Base-by-base conservation (phyloP, 2,113 vertebrate genomes). In the Ailurus styani region DNA sequence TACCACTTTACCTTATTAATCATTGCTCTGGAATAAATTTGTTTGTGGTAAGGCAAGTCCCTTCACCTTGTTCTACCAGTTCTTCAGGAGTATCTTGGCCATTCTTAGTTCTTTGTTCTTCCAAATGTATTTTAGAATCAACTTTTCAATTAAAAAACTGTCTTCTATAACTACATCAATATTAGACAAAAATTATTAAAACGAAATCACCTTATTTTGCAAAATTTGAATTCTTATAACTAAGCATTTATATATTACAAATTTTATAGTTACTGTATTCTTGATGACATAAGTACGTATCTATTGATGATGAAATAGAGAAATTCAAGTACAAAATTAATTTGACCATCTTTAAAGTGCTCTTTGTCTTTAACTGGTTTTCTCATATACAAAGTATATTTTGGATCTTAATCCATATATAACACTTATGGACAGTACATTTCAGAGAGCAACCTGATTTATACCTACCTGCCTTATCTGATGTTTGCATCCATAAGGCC, bases 401-500 rank as follows among this genome's bases (percentile, higher is more conserved):
- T 93, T 92, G 93, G 45, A 81, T 95, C 2, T 50, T 94, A 98
- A 62, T 91, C 57, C 72, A 82, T 93, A 90, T 50, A 95, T 17
- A 83, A 15, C 60, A 54, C 50, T 95, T 64, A 42, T 12, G 40
- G n/a, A 64, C n/a, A 85, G 75, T 75, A 42, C 73, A 40, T 25
- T 29, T 98, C 96, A 62, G 96, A 93, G 70, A 96, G 75, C 14
- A 5, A 5, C 89, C 86, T 97, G 94, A 90, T 60, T 98, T 95
- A 55, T 21, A 68, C 42, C 95, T 84, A 79, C 87, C 0, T 0
- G 88, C 93, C 45, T 95, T 93, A 90, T 96, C 75, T 97, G 86
- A 91, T 96, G 81, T 90, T 96, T 96, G 50, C 57, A 98, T 98
- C 95, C 72, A 66, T 66, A 96, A 97, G 90, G 96, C 81, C 97